These are phyloP conservation scores for Erythrolamprus reginae DNA, from an alignment of 2,113 vertebrate species.

Conservation along the genomic window DNA sequence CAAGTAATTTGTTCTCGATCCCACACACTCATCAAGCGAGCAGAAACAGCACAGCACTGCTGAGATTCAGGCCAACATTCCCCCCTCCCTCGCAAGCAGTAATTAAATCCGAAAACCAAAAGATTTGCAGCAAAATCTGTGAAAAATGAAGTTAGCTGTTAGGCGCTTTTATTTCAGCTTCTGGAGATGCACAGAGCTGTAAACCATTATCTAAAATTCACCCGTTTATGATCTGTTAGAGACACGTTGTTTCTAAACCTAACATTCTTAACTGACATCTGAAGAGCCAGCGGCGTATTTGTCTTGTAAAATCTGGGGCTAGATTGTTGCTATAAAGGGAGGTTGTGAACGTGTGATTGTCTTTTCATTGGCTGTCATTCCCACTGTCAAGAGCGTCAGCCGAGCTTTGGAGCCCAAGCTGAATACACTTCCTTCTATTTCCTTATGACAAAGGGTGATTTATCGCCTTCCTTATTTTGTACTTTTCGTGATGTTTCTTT, in stretches of 20 bases:
- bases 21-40: not conserved
- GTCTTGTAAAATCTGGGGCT: conserved; percentile 46
- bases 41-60: not conserved
- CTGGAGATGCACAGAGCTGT: conserved; percentile 50
- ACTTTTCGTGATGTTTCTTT: conserved; percentile 1
- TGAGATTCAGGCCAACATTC: not conserved
- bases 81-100: not conserved
- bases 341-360: conserved; percentile 39
- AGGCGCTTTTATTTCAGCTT: conserved; percentile 21
- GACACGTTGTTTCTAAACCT: conserved; percentile 25
- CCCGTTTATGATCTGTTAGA: conserved; percentile 48
- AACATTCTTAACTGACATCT: conserved; percentile 47
- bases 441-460: conserved; percentile 54
- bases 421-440: conserved; percentile 42
- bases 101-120: not conserved
- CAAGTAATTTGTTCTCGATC: not conserved
- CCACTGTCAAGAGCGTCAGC: conserved; percentile 38
- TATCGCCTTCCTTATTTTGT: conserved; percentile 35
- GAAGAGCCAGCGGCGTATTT: conserved; percentile 24
- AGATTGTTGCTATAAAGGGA: conserved; percentile 8
- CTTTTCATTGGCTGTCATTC: conserved; percentile 48
- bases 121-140: not conserved
- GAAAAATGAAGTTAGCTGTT: not conserved
- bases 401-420: conserved; percentile 28
- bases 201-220: conserved; percentile 43